Conservation (phyloP, 2,797 vertebrate species). For the Molothrus aeneus region DNA sequence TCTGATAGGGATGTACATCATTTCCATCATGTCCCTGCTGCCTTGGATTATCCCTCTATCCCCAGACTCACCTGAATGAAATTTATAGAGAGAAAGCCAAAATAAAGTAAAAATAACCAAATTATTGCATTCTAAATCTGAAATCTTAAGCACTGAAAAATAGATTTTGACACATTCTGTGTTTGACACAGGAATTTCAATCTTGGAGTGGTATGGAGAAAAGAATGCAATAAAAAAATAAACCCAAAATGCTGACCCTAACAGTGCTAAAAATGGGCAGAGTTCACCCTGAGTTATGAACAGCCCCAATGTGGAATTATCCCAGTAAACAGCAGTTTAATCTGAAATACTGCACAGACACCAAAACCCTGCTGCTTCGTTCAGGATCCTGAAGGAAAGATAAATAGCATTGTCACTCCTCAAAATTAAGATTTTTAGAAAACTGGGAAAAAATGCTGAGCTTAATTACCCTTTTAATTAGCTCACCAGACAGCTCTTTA, state of each 20-base stretch:
- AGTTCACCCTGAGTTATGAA: not conserved
- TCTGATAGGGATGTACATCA: fast-evolving
- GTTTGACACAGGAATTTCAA: not conserved
- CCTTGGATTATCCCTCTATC: not conserved
- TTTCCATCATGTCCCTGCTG: not conserved
- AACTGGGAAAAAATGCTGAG: not conserved
- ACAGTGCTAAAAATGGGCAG: not conserved
- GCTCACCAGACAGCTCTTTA: not conserved
- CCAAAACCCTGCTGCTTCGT: not conserved
- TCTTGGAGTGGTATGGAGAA: not conserved
- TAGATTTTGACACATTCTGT: not conserved
- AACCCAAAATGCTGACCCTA: not conserved
- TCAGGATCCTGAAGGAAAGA: not conserved
- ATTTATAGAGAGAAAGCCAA: not conserved
- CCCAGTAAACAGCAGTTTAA: not conserved
- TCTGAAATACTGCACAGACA: not conserved
- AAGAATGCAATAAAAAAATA: not conserved
- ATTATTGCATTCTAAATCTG: not conserved
- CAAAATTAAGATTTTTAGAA: not conserved
- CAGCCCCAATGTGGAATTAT: not conserved
- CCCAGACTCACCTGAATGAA: not conserved
- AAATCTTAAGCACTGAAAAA: not conserved
- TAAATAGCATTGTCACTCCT: not conserved
- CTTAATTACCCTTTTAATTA: conserved; percentile 24
- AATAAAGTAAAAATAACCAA: not conserved